A percentile compares a stretch with the other conserved stretches of the same genome.
Conservation (phyloP, 2,113 vertebrate species). For the Otolemur garnettii region DNA sequence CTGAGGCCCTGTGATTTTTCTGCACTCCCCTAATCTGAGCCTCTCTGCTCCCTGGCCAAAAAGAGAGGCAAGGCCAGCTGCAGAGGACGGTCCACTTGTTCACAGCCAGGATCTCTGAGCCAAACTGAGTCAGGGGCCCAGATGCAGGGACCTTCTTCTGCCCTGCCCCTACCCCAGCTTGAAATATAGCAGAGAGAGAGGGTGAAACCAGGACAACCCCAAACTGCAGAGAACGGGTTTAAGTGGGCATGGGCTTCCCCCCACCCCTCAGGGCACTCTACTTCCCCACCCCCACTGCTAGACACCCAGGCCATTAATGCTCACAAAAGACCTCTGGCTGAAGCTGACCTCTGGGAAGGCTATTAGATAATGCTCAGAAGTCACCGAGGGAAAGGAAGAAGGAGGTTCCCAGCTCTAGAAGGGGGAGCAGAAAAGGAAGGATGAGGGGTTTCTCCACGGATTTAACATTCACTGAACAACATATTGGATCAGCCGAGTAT, state of each 20-base stretch:
- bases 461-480: constrained; percentile 83
- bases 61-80: constrained; percentile 84
- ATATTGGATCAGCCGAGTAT: constrained; percentile 53
- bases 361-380: constrained; percentile 79
- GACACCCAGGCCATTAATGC: constrained; percentile 77
- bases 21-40: constrained; percentile 85
- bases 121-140: constrained; percentile 55
- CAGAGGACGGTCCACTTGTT: constrained; percentile 77
- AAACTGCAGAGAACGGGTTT: constrained; percentile 63
- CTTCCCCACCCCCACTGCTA: neutral
- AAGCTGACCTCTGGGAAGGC: constrained; percentile 58
- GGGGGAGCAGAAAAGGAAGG: neutral
- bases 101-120: constrained; percentile 75
- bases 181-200: constrained; percentile 36
- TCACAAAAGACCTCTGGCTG: constrained; percentile 71
- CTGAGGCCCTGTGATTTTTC: constrained; percentile 68
- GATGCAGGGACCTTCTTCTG: constrained; percentile 50
- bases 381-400: constrained; percentile 67
- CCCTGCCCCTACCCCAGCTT: neutral
- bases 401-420: constrained; percentile 75
- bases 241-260: constrained; percentile 41
- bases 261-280: constrained; percentile 23
- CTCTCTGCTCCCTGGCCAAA: constrained; percentile 85
- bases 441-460: constrained; percentile 46
- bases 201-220: constrained; percentile 83